Conservation (phyloP, 2,113 vertebrate genomes). For the Herpetotheres cachinnans region DNA sequence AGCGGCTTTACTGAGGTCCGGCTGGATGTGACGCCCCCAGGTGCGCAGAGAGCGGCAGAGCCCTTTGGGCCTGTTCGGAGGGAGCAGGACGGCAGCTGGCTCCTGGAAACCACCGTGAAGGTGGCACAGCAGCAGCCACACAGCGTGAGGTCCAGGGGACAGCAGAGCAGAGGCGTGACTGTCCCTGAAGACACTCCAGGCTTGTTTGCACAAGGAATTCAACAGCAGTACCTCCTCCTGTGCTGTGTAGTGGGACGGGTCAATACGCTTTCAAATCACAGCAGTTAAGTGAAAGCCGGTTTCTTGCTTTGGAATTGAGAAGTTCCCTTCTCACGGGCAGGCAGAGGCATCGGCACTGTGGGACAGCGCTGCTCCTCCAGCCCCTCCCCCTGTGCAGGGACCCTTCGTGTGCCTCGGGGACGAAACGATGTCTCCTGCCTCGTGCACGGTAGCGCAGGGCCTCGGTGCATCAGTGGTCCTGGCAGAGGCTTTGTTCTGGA, state of each 20-base stretch:
- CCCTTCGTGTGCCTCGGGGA: background rate
- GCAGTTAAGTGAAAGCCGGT: background rate
- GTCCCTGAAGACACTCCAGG: background rate
- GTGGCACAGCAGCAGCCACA: background rate
- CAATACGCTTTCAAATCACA: background rate
- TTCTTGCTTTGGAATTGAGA: background rate
- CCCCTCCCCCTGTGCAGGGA: background rate
- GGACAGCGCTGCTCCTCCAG: background rate
- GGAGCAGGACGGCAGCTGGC: background rate
- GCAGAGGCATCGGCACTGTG: background rate
- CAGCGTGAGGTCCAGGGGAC: background rate
- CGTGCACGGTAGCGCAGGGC: fast-evolving
- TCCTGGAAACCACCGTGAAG: background rate
- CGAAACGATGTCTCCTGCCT: background rate
- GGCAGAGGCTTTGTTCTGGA: background rate
- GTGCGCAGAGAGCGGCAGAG: background rate
- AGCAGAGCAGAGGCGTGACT: background rate
- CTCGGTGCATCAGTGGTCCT: background rate
- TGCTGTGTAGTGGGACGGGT: fast-evolving
- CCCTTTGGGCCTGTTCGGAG: background rate
- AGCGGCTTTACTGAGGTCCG: background rate
- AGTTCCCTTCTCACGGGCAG: background rate
- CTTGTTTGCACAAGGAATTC: background rate
- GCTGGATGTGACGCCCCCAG: fast-evolving
- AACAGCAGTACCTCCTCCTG: background rate